These are phyloP conservation scores for Podarcis lilfordi DNA, from an alignment of 2,797 vertebrate genomes.

Conservation along the genomic window DNA sequence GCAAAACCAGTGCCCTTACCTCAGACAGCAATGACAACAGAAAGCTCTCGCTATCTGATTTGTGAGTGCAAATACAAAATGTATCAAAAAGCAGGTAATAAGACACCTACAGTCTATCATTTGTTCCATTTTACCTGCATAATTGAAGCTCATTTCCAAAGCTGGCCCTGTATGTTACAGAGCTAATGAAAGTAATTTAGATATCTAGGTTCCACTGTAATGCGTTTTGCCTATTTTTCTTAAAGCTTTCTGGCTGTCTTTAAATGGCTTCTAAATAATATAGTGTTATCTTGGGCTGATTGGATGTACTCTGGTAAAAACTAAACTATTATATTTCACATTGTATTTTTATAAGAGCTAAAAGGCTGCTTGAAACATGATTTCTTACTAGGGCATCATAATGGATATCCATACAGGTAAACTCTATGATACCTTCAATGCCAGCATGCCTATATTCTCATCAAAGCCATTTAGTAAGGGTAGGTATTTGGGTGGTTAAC, in stretches of 20 bases:
- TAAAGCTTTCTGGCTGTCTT: constrained; percentile 37
- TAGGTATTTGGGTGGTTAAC: constrained; percentile 5
- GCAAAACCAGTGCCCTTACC: constrained; percentile 8
- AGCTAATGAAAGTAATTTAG: constrained; percentile 44
- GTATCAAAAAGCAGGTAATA: constrained; percentile 40
- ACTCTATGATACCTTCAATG: constrained; percentile 2
- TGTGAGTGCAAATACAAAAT: constrained; percentile 32
- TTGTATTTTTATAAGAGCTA: constrained; percentile 20
- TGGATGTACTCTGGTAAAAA: constrained; percentile 36
- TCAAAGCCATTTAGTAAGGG: neutral
- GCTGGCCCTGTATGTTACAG: neutral
- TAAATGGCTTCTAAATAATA: constrained; percentile 26
- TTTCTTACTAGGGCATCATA: constrained; percentile 17
- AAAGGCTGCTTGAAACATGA: constrained; percentile 33
- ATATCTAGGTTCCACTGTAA: constrained; percentile 26
- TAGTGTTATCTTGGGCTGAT: constrained; percentile 29
- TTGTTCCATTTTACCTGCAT: constrained; percentile 25
- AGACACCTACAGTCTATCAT: constrained; percentile 38
- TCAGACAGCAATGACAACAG: constrained; percentile 27
- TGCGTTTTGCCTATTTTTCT: constrained; percentile 30
- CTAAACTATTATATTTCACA: neutral
- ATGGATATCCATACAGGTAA: constrained; percentile 19
- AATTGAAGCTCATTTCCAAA: constrained; percentile 37
- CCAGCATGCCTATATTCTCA: constrained; percentile 10
- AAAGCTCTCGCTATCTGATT: constrained; percentile 19